A percentile compares a stretch with the other conserved stretches of the same genome.
Conservation (phyloP, 2,797 vertebrate genomes). For the Microchirus variegatus region DNA sequence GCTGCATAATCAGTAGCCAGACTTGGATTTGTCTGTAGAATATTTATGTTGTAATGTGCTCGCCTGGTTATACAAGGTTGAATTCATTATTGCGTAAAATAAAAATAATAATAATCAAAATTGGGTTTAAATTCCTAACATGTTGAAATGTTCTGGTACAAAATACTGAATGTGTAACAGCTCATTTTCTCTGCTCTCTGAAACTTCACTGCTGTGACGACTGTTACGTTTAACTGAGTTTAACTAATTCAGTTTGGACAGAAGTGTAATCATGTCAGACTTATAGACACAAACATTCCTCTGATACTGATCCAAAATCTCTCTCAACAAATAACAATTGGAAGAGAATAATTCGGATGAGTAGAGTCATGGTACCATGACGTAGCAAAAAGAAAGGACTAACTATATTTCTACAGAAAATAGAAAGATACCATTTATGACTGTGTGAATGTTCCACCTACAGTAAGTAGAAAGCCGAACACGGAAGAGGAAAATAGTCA, state of each 20-base stretch:
- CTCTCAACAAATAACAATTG: neutral
- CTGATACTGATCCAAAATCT: neutral
- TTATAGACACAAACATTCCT: neutral
- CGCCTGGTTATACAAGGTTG: neutral
- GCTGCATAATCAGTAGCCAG: slow-evolving; percentile 40
- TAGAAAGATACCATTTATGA: no score
- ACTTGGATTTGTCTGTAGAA: neutral
- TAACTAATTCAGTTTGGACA: neutral
- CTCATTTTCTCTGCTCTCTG: slow-evolving; percentile 22
- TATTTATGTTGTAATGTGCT: slow-evolving; percentile 16
- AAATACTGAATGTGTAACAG: slow-evolving; percentile 16
- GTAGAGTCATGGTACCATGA: neutral
- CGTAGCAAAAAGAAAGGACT: no score
- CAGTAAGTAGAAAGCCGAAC: no score
- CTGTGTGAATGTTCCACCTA: no score
- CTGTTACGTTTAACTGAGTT: neutral
- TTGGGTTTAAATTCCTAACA: neutral
- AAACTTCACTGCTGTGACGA: neutral
- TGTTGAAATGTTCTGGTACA: slow-evolving; percentile 11
- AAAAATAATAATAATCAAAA: neutral
- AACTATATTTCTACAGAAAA: no score
- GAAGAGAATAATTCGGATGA: neutral
- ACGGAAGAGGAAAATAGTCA: no score
- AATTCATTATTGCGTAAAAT: neutral
- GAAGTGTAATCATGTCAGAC: neutral